These are phyloP conservation scores for Orthonyx spaldingii DNA, from an alignment of 2,113 vertebrate species.

Conservation along the genomic window DNA sequence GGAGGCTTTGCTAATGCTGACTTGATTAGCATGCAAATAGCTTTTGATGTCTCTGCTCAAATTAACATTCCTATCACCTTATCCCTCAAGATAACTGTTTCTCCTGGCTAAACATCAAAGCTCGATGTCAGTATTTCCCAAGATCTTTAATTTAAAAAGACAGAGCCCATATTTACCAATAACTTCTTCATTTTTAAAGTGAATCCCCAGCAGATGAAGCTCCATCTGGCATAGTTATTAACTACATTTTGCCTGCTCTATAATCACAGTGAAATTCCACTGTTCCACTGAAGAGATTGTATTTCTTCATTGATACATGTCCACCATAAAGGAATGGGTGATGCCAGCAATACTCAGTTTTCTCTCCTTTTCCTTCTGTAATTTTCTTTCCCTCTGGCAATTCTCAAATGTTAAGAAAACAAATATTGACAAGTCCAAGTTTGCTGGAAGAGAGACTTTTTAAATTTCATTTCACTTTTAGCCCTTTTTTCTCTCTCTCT, in stretches of 20 bases:
- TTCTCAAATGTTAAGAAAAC: neutral
- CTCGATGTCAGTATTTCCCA: neutral
- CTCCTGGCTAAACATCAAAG: conserved; percentile 21
- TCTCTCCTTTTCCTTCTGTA: neutral
- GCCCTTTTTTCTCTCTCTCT: neutral
- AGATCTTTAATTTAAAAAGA: conserved; percentile 29
- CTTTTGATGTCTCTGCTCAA: neutral
- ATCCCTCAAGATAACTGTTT: conserved; percentile 8
- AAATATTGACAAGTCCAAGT: neutral
- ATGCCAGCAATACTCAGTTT: neutral
- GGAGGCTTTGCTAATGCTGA: neutral
- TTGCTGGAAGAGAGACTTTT: neutral
- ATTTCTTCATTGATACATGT: neutral
- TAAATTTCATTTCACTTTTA: neutral
- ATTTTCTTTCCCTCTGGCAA: neutral
- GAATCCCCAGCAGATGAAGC: neutral
- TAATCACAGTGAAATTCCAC: neutral
- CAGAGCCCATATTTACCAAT: neutral
- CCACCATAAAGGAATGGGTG: neutral
- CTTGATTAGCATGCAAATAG: conserved; percentile 30
- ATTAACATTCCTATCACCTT: conserved; percentile 37
- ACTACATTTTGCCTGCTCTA: neutral
- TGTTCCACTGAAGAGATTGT: neutral
- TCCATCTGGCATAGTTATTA: conserved; percentile 23
- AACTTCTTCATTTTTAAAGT: neutral